phyloP scores from a whole-genome alignment of 23 tunicate species.

The Corella eumyota region DNA sequence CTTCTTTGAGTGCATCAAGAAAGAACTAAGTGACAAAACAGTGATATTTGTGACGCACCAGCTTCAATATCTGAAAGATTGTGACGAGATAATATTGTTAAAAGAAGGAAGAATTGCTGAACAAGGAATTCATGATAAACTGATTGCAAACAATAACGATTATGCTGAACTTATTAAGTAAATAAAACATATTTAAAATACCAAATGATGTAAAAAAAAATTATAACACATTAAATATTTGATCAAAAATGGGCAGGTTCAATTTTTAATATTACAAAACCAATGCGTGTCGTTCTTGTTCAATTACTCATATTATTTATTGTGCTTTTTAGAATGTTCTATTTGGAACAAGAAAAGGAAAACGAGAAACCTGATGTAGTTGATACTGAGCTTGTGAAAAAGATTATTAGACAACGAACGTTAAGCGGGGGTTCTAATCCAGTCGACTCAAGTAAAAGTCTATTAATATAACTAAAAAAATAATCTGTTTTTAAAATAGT shows the following conservation, averaged over 20 bases:
- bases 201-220: background rate
- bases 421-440: constrained; percentile 5
- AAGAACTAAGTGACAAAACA: constrained; percentile 41
- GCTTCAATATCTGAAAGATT: constrained; percentile 82
- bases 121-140: constrained; percentile 65
- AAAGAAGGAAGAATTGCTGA: constrained; percentile 82
- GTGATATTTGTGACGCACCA: constrained; percentile 91
- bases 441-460: too few species aligned
- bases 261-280: background rate
- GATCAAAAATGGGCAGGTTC: background rate
- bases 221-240: background rate
- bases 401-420: constrained; percentile 10
- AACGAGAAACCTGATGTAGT: constrained; percentile 20
- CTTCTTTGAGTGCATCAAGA: constrained; percentile 89
- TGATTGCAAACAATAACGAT: constrained; percentile 36
- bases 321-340: constrained; percentile 37
- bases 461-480: too few species aligned
- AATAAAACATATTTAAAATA: background rate
- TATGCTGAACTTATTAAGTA: constrained; percentile 53
- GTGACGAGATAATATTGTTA: constrained; percentile 78
- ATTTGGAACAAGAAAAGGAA: constrained; percentile 60
- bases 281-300: too few species aligned
- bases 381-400: constrained; percentile 37
- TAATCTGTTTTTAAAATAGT: too few species aligned
- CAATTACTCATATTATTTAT: too few species aligned